Percentiles rank a stretch among this genome's conserved stretches.
phyloP scores from a whole-genome alignment of 2,797 vertebrate genomes.

The Urosaurus nigricauda region DNA sequence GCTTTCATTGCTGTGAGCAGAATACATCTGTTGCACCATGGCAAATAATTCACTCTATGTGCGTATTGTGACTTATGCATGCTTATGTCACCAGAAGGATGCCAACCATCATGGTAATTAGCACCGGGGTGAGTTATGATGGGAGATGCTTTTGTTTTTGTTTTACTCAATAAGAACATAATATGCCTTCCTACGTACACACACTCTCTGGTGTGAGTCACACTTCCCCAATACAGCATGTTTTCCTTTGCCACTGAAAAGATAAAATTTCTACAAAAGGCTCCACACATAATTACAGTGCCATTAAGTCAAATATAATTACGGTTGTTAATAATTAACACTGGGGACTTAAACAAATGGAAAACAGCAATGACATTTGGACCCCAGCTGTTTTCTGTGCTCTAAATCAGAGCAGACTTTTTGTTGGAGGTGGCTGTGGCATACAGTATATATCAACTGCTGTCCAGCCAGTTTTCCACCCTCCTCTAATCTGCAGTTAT shows the following conservation, averaged over 20 bases:
- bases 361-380: background rate
- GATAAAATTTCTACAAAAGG: background rate
- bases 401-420: background rate
- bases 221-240: background rate
- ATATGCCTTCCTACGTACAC: background rate
- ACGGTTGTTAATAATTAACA: background rate
- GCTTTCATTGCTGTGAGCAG: no score
- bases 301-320: background rate
- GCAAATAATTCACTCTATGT: no score
- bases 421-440: background rate
- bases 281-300: background rate
- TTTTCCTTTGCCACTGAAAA: background rate
- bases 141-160: background rate
- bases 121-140: no score
- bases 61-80: no score
- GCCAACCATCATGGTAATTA: no score
- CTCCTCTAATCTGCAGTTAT: background rate
- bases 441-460: background rate
- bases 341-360: background rate
- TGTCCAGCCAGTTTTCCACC: slow-evolving; percentile 2
- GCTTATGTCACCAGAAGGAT: no score
- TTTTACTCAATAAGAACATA: background rate
- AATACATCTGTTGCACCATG: no score
- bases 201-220: background rate
- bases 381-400: background rate